Evolutionary conservation across 2,797 vertebrate genomes (phyloP).

Genomic region (Enteromius viviparus): DNA sequence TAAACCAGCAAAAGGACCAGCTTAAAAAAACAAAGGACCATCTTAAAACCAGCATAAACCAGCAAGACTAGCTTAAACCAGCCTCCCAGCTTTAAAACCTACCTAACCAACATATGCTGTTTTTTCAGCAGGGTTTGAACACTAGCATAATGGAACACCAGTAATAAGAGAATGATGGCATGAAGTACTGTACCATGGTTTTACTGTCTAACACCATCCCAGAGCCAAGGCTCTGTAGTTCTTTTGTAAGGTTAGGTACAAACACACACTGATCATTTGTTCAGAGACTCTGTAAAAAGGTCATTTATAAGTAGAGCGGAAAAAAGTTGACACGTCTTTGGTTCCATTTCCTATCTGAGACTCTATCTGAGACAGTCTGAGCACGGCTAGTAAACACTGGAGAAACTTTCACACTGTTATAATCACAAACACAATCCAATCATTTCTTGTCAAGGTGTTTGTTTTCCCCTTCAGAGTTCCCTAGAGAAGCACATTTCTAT

Average conservation of each 20-base stretch:
- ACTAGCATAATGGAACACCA: too few species aligned
- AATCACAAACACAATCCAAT: conserved; percentile 37
- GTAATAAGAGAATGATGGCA: not conserved
- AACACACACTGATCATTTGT: not conserved
- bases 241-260: not conserved
- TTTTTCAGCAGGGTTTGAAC: too few species aligned
- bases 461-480: conserved; percentile 36
- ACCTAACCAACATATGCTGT: too few species aligned
- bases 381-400: conserved; percentile 17
- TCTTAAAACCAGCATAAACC: too few species aligned
- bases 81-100: too few species aligned
- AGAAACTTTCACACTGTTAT: conserved; percentile 29
- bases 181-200: too few species aligned
- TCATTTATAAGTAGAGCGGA: conserved; percentile 16
- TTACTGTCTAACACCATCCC: not conserved
- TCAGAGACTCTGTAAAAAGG: conserved; percentile 10
- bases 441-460: conserved; percentile 39
- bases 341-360: conserved; percentile 7
- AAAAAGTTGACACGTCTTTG: conserved; percentile 37
- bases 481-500: conserved; percentile 29
- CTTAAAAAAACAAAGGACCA: too few species aligned
- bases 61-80: too few species aligned
- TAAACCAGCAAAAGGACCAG: too few species aligned
- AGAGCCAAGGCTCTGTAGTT: not conserved
- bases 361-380: conserved; percentile 26